phyloP scores from a whole-genome alignment of 2,797 vertebrate species.

The Schizopygopsis pylzovi region DNA sequence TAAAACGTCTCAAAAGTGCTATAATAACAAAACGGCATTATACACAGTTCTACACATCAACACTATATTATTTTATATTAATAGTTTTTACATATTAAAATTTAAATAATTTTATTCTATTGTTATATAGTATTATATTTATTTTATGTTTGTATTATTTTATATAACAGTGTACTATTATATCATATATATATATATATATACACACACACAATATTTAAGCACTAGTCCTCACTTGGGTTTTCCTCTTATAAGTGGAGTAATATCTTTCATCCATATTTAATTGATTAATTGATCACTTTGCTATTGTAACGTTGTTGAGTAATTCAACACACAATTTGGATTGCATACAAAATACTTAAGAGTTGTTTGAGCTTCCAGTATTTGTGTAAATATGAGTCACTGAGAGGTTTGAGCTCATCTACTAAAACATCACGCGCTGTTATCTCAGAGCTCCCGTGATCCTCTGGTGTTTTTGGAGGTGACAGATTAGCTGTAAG shows the following conservation, averaged over 20 bases:
- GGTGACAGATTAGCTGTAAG: constrained; percentile 19
- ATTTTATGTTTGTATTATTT: not conserved
- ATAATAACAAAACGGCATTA: not conserved
- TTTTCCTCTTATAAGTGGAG: not conserved
- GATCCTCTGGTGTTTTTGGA: not conserved
- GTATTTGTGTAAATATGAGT: not conserved
- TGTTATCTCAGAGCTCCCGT: not conserved
- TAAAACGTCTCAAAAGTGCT: not conserved
- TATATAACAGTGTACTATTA: no score
- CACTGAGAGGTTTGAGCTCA: not conserved
- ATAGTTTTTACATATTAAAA: not conserved
- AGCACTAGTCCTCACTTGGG: not conserved
- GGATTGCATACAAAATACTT: not conserved
- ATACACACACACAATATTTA: not conserved
- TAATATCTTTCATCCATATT: not conserved
- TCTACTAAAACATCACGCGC: not conserved
- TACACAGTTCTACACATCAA: not conserved
- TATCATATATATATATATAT: no score
- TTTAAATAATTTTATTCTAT: not conserved
- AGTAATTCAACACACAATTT: not conserved
- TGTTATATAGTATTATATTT: not conserved
- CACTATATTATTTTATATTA: not conserved
- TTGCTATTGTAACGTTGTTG: no score
- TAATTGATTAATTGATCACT: not conserved
- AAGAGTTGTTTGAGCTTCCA: not conserved